A percentile compares a stretch with the other conserved stretches of the same genome.
phyloP scores from a whole-genome alignment of 2,797 vertebrate genomes.

The Aplochiton taeniatus region DNA sequence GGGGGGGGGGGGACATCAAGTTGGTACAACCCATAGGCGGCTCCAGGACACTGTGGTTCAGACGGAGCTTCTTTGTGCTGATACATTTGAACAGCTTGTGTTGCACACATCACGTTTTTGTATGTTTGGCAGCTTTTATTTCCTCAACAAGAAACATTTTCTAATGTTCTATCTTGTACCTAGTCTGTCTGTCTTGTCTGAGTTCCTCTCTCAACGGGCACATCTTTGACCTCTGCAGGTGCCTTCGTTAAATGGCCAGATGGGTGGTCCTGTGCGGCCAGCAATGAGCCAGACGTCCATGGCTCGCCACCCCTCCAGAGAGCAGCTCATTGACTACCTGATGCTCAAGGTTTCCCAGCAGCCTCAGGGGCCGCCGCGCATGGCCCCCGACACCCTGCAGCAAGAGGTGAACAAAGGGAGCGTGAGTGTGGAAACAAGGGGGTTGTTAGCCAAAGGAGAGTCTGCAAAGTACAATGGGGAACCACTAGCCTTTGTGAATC shows the following conservation, averaged over 20 bases:
- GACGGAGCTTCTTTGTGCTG: not conserved
- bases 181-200: constrained; percentile 4
- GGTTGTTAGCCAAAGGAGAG: too few species aligned
- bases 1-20: not conserved
- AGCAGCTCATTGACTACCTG: constrained; percentile 96
- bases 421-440: not conserved
- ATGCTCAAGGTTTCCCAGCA: constrained; percentile 95
- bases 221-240: constrained; percentile 71
- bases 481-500: too few species aligned
- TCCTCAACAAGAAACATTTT: not conserved
- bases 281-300: constrained; percentile 84
- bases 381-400: constrained; percentile 80
- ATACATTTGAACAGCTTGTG: not conserved
- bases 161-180: not conserved
- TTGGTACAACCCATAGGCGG: not conserved
- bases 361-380: constrained; percentile 79
- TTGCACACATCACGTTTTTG: not conserved
- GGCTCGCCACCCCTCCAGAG: constrained; percentile 91
- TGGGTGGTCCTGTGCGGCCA: constrained; percentile 83
- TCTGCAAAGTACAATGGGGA: too few species aligned
- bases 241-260: constrained; percentile 95
- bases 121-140: not conserved
- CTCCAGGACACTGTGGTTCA: not conserved
- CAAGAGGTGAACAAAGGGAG: constrained; percentile 81
- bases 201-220: not conserved